Base-by-base conservation (phyloP, 2,888 invertebrate species). In the Labia minor region DNA sequence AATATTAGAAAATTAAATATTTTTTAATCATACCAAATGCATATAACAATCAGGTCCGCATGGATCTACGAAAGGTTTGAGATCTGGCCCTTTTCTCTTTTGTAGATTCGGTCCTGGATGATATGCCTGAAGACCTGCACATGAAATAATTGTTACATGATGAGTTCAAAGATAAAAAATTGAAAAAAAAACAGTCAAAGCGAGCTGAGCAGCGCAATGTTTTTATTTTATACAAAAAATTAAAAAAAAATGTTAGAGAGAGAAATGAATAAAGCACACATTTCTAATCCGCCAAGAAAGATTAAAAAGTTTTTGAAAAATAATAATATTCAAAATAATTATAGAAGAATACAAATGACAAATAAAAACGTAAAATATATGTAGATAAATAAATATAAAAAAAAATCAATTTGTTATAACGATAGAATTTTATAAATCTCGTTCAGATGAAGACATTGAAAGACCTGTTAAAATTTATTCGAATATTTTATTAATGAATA, bases 51-150 rank as follows among this genome's bases (percentile, higher is more conserved):
- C 87, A 26, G 85, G 76, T 10, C 95, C 89, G 76, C 96, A 96
- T 0, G 95, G 89, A 71, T 93, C 92, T 0, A 85, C 81, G 75
- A 91, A 91, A 0, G 89, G 85, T 77, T 93, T 92, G 70, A 94
- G 81, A 75, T 95, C 95, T 0, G 93, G 92, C 19, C 91, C 92
- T 75, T 92, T 89, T 65, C 95, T 83, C 77, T 90, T 92, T 72
- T 88, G 85, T 73, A 92, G 82, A 80, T 93, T 94, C 1, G 95
- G 95, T 21, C 91, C 90, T 0, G 94, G 92, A 78, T 95, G 93
- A 75, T 92, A 92, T 26, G 89, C 90, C 81, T 92, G 91, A 69
- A 92, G 81, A 73, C 92, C 92, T 92, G 61, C 14, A 66, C 68
- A 37, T 37, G 66, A 62, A 49, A 49, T 11, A 49, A 49, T 16